phyloP scores from a whole-genome alignment of 2,113 vertebrate species.

The Crotalus tigris region DNA sequence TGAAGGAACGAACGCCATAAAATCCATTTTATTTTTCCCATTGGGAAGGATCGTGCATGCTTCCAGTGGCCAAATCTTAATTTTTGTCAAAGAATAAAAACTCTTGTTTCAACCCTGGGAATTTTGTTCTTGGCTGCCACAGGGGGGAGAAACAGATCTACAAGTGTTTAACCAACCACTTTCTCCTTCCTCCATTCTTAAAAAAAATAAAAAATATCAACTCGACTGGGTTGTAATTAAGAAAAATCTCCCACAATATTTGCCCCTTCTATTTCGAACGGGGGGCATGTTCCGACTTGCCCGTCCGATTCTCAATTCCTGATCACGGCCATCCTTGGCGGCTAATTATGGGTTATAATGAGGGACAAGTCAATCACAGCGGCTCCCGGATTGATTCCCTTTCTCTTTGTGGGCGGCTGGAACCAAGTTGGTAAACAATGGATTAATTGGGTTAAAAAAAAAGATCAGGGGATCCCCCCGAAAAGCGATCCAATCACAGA shows the following conservation, averaged over 20 bases:
- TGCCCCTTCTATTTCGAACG: not conserved
- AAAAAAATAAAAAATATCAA: not conserved
- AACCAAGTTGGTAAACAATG: not conserved
- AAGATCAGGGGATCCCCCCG: not conserved
- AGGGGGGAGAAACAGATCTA: not conserved
- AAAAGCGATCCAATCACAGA: not conserved
- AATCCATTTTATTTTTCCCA: not conserved
- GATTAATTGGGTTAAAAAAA: conserved; percentile 36
- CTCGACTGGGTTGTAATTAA: conserved; percentile 24
- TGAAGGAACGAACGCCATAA: not conserved
- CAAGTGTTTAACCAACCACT: not conserved
- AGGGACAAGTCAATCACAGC: conserved; percentile 3
- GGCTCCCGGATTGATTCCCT: not conserved
- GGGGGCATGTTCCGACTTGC: conserved; percentile 59
- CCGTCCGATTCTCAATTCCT: conserved; percentile 42
- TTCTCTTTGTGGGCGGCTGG: not conserved
- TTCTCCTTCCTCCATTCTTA: not conserved
- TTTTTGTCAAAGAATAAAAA: not conserved
- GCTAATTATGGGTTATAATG: conserved; percentile 59
- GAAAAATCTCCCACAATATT: not conserved
- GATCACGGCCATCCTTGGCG: conserved; percentile 24
- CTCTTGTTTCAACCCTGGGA: not conserved
- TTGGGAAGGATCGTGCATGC: not conserved
- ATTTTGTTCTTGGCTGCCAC: not conserved
- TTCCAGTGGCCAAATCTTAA: not conserved